Evolutionary conservation across 2,797 vertebrate genomes (phyloP).

Genomic region (Spheniscus humboldti): DNA sequence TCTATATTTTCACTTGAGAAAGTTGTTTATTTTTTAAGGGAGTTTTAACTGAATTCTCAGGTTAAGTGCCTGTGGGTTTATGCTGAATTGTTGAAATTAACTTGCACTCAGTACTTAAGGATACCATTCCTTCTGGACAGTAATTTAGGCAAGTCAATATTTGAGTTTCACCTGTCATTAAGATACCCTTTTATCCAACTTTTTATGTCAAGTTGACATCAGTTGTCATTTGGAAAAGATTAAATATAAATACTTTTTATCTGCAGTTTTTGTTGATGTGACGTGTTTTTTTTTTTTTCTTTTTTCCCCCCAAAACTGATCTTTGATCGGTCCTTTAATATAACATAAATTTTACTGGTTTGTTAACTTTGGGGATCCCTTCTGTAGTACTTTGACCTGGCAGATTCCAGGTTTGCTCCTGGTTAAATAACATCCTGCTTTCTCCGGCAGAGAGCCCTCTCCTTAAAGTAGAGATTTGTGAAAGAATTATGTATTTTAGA

Average conservation of each 20-base stretch:
- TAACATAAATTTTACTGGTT: neutral
- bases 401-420: neutral
- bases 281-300: rapidly evolving
- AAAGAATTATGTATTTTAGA: neutral
- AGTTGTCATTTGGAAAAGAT: neutral
- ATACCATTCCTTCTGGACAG: neutral
- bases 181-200: neutral
- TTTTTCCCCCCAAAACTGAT: rapidly evolving
- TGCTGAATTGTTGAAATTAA: neutral
- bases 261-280: neutral
- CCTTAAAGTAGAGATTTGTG: neutral
- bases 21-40: neutral
- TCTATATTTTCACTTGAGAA: neutral
- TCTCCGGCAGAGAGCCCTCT: neutral
- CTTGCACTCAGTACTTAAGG: neutral
- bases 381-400: neutral
- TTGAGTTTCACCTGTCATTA: neutral
- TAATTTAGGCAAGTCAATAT: neutral
- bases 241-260: neutral
- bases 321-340: neutral
- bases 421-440: neutral
- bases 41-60: neutral
- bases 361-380: neutral
- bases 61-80: neutral
- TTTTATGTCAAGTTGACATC: neutral